Evolutionary conservation across 2,888 invertebrate species (phyloP).

Genomic region (Cephus spinipes): DNA sequence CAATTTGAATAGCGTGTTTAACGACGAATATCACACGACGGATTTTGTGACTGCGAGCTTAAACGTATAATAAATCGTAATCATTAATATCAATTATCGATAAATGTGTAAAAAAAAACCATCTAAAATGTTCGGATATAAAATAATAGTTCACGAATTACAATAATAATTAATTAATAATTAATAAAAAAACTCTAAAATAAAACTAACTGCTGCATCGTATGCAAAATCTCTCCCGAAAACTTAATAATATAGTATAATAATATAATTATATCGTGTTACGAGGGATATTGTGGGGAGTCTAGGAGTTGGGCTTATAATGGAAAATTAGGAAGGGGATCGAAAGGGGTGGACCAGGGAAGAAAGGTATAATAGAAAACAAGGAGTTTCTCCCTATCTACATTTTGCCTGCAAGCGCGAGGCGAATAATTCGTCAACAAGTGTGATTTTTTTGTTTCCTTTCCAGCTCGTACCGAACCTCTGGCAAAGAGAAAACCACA

Average conservation of each 20-base stretch:
- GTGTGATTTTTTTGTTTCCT: background rate
- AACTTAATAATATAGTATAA: conserved; percentile 46
- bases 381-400: conserved; percentile 52
- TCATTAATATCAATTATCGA: conserved; percentile 35
- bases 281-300: background rate
- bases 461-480: background rate
- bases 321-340: background rate
- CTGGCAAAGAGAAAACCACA: background rate
- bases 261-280: conserved; percentile 31
- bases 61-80: conserved; percentile 30
- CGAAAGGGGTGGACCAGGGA: background rate
- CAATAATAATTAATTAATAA: conserved; percentile 28
- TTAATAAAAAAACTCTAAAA: conserved; percentile 34
- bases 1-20: conserved; percentile 14
- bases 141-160: conserved; percentile 36
- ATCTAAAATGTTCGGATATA: conserved; percentile 39
- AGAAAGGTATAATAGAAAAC: conserved; percentile 38
- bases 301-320: background rate
- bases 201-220: conserved; percentile 50
- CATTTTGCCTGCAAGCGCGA: conserved; percentile 38
- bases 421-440: background rate
- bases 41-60: conserved; percentile 61
- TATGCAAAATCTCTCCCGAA: conserved; percentile 51
- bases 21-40: conserved; percentile 49
- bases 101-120: conserved; percentile 36